Base-by-base conservation (phyloP, 1,140 invertebrate species). In the Forficula auricularia region DNA sequence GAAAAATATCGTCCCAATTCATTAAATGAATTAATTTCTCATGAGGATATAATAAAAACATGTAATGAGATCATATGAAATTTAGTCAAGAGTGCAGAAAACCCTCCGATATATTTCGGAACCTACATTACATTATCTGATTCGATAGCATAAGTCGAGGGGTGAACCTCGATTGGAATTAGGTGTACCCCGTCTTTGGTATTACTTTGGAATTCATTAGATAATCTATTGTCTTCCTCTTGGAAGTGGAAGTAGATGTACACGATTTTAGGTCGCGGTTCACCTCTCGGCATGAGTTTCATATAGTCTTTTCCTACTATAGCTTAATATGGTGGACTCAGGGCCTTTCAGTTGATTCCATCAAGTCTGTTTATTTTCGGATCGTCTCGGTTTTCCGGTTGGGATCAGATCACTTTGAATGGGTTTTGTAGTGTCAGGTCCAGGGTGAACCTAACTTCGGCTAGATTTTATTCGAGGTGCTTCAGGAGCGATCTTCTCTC, bases 1-100 rank as follows among this genome's bases (percentile, higher is more conserved):
- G 95, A 98, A 66, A 98, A 98, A 63, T 98, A 98, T 65, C 76
- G 95, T 9, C 95, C 95, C 12, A 77, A 71, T 33, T 79, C 73
- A 38, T 66, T 98, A 45, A 77, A 89, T 52, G 92, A 98, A 55
- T 66, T 98, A 3, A 89, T 98, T 48, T 96, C 94, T 3, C 94
- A 98, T 56, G 82, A 91, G 64, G 91, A 97, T 62, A 98, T 98
- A 43, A 82, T 98, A 45, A 76, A 73, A 57, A 98, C 95, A 56
- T 91, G 94, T 97, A 74, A 75, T 74, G 65, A 31, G 38, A 45
- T 42, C 14, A n/a, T 39, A 19, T 20, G 20, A 39, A n/a, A 20
- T 31, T 14, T 31, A 6, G 4, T 38, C 7, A 12, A 19, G 31
- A 10, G 13, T 22, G 1, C 40, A 19, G 2, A 6, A 3, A 2